Evolutionary conservation across 2,797 vertebrate species (phyloP), one percentile per base, ranked within the genome.

Genomic region (Myotis planiceps): DNA sequence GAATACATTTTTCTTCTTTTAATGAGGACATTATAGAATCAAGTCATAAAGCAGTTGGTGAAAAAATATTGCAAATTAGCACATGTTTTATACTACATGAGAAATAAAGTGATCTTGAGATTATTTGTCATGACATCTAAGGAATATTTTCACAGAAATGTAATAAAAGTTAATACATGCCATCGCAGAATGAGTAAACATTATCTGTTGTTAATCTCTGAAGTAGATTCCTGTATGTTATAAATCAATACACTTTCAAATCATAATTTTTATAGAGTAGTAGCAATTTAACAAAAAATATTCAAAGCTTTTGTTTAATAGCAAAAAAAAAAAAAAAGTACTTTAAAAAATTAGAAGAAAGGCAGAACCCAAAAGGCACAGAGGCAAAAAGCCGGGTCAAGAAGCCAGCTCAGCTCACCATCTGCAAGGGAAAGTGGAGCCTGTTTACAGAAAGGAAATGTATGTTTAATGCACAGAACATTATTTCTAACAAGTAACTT

Each of bases 401-500:
- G 6, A 75, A 78, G 6, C 1, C n/a, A 96, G 32, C 16, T 65
- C 65, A 92, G 34, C 21, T 78, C 49, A 71, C 63, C 9, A 18
- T 78, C 42, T 63, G 14, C 5, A 32, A 34, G 7, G 69, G 76
- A 92, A 79, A 90, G n/a, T 51, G 71, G 45, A 60, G 18, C 2
- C 76, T 88, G 10, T 92, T 88, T 71, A 71, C 3, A 65, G 87
- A 81, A 90, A 21, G 69, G 39, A 96, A 96, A 86, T 71, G 14
- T 68, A 90, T 93, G 53, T 83, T 90, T 91, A 91, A 92, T 79
- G 18, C 68, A 94, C 69, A 83, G 49, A 32, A 45, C 32, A 32
- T 75, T 94, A 95, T 92, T 95, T 95, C 60, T 94, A 84, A 82
- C 86, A 78, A 94, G 66, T 80, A 90, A 86, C 45, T 94, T 96